Base-by-base conservation (phyloP, 2,113 vertebrate species). In the Bubo scandiacus region DNA sequence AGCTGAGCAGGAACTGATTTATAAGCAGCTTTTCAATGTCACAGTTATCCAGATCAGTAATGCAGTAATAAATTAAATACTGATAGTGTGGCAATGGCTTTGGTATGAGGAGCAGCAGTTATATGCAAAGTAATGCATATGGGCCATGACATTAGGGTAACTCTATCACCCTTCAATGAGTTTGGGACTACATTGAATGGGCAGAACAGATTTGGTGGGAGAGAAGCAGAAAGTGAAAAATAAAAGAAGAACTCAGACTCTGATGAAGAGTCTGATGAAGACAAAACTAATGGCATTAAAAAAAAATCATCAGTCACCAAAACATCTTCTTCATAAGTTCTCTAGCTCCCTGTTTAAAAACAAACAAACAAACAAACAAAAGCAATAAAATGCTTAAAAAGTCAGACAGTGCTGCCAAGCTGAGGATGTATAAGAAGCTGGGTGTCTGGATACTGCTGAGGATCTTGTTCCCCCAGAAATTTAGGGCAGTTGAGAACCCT, bases 21-120 rank as follows among this genome's bases (percentile, higher is more conserved):
- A 55, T 81, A 59, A 86, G 82, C 75, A 95, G 74, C 54, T 63
- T 86, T 94, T 90, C 72, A 66, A 45, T 62, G 92, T 88, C 88
- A 73, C 54, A 45, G 49, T 57, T 88, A 63, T 22, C 67, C 59
- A 71, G 86, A 94, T 42, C 51, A 63, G 72, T 62, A 55, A 38
- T 59, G 32, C 1, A 1, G 23, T 34, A 70, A 86, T 18, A 83
- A 88, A 94, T 83, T 22, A 74, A 92, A 70, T 30, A 36, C 16
- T 38, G 27, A 30, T 27, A 74, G 72, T 4, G 16, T 66, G 61
- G 72, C 7, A 10, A 51, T 47, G 57, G 38, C 66, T 92, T 86
- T 67, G n/a, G 72, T 70, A 81, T 0, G 4, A 93, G 43, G 6
- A 88, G 51, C 70, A 93, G 62, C 30, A 71, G 16, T 59, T 70